A percentile compares a stretch with the other conserved stretches of the same genome.
phyloP scores from a whole-genome alignment of 30 jellyfish, hydroid and myxozoan genomes.

The Catostylus mosaicus region DNA sequence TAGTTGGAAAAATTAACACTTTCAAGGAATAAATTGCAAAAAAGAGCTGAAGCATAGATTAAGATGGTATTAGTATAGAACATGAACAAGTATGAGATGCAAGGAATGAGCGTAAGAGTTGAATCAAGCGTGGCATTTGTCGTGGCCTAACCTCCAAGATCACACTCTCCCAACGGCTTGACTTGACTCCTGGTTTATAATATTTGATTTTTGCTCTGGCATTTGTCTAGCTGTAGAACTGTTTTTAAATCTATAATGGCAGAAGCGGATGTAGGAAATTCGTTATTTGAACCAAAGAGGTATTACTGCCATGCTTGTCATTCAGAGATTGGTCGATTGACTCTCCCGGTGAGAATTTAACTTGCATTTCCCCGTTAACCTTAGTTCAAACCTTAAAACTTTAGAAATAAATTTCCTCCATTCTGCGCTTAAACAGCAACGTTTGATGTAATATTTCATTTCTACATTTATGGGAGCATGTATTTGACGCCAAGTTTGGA shows the following conservation, averaged over 20 bases:
- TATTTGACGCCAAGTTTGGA: too few species aligned
- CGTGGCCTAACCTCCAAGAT: neutral
- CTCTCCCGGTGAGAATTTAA: conserved; percentile 63
- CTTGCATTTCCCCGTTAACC: neutral
- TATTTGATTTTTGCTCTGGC: neutral
- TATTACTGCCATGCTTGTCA: conserved; percentile 67
- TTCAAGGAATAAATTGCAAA: neutral
- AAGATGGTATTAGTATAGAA: too few species aligned
- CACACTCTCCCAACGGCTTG: neutral
- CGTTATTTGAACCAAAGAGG: conserved; percentile 15
- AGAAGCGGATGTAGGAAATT: conserved; percentile 61
- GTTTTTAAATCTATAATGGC: conserved; percentile 34
- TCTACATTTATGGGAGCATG: too few species aligned
- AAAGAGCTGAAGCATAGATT: too few species aligned
- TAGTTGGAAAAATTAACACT: too few species aligned
- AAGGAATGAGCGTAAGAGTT: neutral
- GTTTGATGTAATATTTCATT: too few species aligned
- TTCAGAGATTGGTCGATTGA: conserved; percentile 22
- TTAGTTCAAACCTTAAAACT: neutral
- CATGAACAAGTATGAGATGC: too few species aligned
- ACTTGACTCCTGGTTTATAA: too few species aligned
- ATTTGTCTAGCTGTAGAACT: neutral
- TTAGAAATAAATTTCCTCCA: too few species aligned
- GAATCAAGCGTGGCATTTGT: neutral
- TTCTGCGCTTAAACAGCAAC: too few species aligned